Evolutionary conservation across 2,113 vertebrate genomes (phyloP).

Genomic region (Chascanopsetta lugubris): DNA sequence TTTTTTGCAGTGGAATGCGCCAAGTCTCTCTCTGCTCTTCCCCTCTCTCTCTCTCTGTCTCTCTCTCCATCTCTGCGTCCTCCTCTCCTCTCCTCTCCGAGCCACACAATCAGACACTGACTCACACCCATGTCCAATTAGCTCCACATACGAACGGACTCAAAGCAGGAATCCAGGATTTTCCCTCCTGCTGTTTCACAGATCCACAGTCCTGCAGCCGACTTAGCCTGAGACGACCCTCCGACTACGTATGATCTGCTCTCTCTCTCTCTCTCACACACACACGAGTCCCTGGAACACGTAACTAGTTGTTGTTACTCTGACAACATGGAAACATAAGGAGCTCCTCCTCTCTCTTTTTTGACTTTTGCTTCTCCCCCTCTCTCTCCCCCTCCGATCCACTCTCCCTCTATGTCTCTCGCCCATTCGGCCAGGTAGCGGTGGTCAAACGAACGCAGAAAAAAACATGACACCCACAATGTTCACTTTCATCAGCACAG

Average conservation of each 20-base stretch:
- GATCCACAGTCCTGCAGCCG: conserved; percentile 23
- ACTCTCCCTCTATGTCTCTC: no score
- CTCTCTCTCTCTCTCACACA: not conserved
- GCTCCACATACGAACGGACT: conserved; percentile 51
- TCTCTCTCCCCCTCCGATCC: no score
- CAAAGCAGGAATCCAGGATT: conserved; percentile 47
- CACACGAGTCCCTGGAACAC: no score
- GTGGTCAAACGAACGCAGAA: no score
- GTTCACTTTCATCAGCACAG: no score
- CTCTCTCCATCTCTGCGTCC: conserved; percentile 22
- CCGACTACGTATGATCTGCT: conserved; percentile 14
- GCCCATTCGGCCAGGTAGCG: no score
- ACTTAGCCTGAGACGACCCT: conserved; percentile 47
- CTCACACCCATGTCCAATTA: conserved; percentile 61
- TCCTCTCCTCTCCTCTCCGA: conserved; percentile 31
- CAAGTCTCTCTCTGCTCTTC: conserved; percentile 17
- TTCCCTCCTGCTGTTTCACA: conserved; percentile 49
- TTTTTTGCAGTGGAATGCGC: conserved; percentile 48
- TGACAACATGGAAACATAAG: no score
- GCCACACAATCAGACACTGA: conserved; percentile 24
- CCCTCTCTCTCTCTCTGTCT: conserved; percentile 6
- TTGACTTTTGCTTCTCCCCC: no score
- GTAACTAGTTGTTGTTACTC: no score
- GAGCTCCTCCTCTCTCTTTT: no score
- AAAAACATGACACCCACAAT: no score